Evolutionary conservation across 2,797 vertebrate genomes (phyloP), one percentile per base, ranked within the genome.

Genomic region (Sibirionetta formosa): DNA sequence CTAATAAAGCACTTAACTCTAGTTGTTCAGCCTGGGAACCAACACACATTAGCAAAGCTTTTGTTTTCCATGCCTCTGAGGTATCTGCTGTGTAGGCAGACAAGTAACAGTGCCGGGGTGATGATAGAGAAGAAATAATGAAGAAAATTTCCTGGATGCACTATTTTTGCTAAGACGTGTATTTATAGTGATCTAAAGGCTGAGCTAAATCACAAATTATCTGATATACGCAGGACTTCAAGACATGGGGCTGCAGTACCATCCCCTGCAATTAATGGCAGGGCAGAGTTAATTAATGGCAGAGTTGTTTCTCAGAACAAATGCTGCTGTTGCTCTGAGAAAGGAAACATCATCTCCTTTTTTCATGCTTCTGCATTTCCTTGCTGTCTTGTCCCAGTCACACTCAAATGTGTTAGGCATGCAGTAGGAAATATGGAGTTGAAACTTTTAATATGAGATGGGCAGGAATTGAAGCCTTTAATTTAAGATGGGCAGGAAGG

Each of bases 391-490:
- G 87, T 76, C 89, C 82, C 87, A 96, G 23, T 93, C 95, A 88
- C 72, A 72, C 84, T 83, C 11, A 1, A 91, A 87, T 26, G 87
- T 90, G 72, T 81, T 92, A 96, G 76, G 85, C 26, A 81, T 35
- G 83, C 46, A 93, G 40, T 78, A 87, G 85, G 79, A 92, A 96
- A 88, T 72, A 94, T 1, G 35, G 57, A 93, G 65, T 78, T 79
- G 50, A 95, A 96, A 94, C 73, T 94, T 93, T 92, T 81, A 94
- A 91, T 87, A 86, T 66, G 46, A 93, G 69, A 94, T 35, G 65
- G 54, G 57, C 20, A 90, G 31, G 61, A 93, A 63, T 75, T 79
- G 50, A 94, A 96, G 93, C 66, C 93, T 94, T 91, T 81, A 95
- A 91, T 87, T 88, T 63, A 46, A 93, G 76, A 95, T 35, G 61